Percentiles rank a stretch among this genome's conserved stretches.
These are phyloP conservation scores for Phalera bucephala DNA, from an alignment of 2,888 invertebrate species.

Conservation along the genomic window DNA sequence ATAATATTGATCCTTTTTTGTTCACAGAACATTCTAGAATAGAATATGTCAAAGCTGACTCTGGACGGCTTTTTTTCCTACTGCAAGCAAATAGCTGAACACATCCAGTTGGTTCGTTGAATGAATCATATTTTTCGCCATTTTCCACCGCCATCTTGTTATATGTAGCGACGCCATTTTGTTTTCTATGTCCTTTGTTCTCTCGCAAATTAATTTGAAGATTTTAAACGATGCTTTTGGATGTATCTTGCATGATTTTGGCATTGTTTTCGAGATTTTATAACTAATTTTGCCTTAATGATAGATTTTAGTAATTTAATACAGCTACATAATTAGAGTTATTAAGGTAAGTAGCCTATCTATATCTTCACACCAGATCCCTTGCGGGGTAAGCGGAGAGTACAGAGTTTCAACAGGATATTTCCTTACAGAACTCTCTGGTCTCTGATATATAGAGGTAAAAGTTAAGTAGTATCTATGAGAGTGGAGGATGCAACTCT, in stretches of 20 bases:
- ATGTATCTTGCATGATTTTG: conserved; percentile 9
- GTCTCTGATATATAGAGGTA: too few relatives aligned
- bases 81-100: conserved; percentile 83
- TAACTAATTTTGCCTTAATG: background rate
- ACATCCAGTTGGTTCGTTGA: conserved; percentile 81
- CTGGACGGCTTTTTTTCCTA: conserved; percentile 82
- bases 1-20: conserved; percentile 61
- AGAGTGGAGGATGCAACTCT: too few relatives aligned
- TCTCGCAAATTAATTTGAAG: conserved; percentile 5
- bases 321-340: too few relatives aligned
- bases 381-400: too few relatives aligned
- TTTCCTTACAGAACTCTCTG: too few relatives aligned
- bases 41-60: conserved; percentile 77
- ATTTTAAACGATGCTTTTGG: too few relatives aligned
- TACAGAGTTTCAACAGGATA: too few relatives aligned
- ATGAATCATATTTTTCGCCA: conserved; percentile 40
- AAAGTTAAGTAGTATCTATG: too few relatives aligned
- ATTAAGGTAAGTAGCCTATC: too few relatives aligned
- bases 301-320: too few relatives aligned
- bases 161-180: conserved; percentile 29
- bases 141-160: conserved; percentile 34
- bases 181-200: conserved; percentile 24
- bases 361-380: too few relatives aligned
- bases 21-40: conserved; percentile 72
- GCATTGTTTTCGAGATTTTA: background rate